These are phyloP conservation scores for Enteromius trimaculatus DNA, from an alignment of 2,797 vertebrate species.

Conservation along the genomic window DNA sequence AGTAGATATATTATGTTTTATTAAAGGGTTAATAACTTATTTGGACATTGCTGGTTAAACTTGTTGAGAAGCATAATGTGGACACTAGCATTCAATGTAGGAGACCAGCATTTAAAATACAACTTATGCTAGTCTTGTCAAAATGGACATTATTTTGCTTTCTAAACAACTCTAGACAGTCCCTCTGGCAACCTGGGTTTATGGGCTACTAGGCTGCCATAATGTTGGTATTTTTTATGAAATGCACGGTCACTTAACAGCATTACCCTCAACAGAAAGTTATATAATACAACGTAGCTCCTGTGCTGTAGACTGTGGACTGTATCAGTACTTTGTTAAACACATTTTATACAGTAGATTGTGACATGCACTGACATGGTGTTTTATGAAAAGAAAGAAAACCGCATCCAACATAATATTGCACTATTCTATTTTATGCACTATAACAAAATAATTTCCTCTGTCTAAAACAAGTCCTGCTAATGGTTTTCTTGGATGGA, in stretches of 20 bases:
- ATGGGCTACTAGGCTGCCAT: neutral
- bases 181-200: neutral
- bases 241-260: neutral
- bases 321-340: slow-evolving; percentile 10
- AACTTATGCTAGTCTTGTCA: neutral
- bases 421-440: slow-evolving; percentile 29
- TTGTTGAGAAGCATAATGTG: neutral
- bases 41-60: neutral
- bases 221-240: neutral
- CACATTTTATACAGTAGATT: slow-evolving; percentile 1
- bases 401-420: neutral
- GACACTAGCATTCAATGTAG: neutral
- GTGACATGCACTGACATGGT: neutral
- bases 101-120: neutral
- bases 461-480: slow-evolving; percentile 8
- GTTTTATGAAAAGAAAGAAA: neutral
- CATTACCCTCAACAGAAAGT: neutral
- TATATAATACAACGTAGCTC: neutral
- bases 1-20: neutral
- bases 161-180: slow-evolving; percentile 1
- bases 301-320: neutral
- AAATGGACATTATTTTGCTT: neutral
- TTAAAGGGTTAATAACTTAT: neutral
- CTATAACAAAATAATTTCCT: slow-evolving; percentile 4
- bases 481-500: slow-evolving; percentile 42